Evolutionary conservation across 1,140 invertebrate species (phyloP).

Genomic region (Dendrolimus punctatus): DNA sequence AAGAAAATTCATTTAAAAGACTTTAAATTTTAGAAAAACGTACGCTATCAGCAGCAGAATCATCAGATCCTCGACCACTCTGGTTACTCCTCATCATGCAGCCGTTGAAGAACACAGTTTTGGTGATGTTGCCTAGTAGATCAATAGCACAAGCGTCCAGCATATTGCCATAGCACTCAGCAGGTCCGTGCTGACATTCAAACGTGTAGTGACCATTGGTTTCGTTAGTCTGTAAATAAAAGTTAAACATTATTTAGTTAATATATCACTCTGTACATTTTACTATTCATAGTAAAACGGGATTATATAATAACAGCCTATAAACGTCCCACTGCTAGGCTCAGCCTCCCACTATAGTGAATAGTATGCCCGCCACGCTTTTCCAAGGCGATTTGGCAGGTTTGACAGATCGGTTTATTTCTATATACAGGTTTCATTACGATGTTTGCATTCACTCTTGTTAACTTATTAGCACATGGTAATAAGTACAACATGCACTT

Average conservation of each 20-base stretch:
- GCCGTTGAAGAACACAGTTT: constrained; percentile 31
- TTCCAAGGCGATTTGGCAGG: too few relatives aligned
- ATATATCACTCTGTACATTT: background rate
- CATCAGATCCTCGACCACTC: constrained; percentile 25
- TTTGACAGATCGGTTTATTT: too few relatives aligned
- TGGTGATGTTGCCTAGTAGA: constrained; percentile 25
- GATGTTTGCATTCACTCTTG: too few relatives aligned
- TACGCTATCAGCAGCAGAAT: constrained; percentile 36
- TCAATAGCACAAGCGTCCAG: constrained; percentile 77
- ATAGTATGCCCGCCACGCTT: too few relatives aligned
- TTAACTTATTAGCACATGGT: too few relatives aligned
- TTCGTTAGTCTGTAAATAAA: constrained; percentile 17
- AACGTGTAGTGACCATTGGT: constrained; percentile 71
- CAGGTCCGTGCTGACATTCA: constrained; percentile 78
- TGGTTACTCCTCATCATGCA: constrained; percentile 35
- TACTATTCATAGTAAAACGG: background rate
- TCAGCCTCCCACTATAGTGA: too few relatives aligned
- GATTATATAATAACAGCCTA: background rate
- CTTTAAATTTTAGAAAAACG: background rate
- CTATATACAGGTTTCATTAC: too few relatives aligned
- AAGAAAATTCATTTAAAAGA: too few relatives aligned
- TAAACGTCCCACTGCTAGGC: too few relatives aligned
- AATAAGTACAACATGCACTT: too few relatives aligned
- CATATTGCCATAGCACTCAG: constrained; percentile 78
- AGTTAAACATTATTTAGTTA: background rate